Evolutionary conservation across 30 jellyfish, hydroid and myxozoan species (phyloP), one percentile per base, ranked within the genome.

Genomic region (Mastigias papua): DNA sequence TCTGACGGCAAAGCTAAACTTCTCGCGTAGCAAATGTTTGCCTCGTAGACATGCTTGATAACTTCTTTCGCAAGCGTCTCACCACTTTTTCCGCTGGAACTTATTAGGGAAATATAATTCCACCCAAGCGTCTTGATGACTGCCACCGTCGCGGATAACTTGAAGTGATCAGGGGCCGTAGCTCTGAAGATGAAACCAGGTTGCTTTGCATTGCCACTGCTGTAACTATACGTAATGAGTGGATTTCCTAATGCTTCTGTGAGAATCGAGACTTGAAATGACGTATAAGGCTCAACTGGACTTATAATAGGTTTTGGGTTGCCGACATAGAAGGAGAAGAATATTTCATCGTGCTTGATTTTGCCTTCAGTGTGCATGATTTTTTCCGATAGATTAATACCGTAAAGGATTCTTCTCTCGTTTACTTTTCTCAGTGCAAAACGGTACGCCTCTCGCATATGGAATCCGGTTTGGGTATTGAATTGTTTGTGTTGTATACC

Each of bases 401-500:
- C 86, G 26, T n/a, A 49, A 1, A 75, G 63, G 4, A 75, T 48
- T 51, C 32, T 49, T 46, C 33, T 42, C 32, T 48, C 50, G 30
- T 75, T 75, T 11, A 49, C 50, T 49, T 54, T 75, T 46, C 22
- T 23, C 3, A 75, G 23, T 4, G 86, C 86, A 49, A 75, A 75
- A 54, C 75, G 86, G 32, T n/a, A 75, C 20, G 86, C 86, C 54
- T 75, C 86, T 27, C 33, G 73, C 32, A 75, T 20, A 28, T 75
- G 86, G 21, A 75, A n/a, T 23, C 86, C 86, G 22, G 50, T 75
- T 27, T 75, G 86, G 3, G 54, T 29, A 31, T 75, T 75, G 21
- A 49, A 13, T 49, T 20, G 21, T 35, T 69, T 54, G 20, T 19
- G 9, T 54, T 54, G 67, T 54, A 5, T 25, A 9, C 80, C 49